Percentiles rank a stretch among this genome's conserved stretches.
Conservation (phyloP, 2,888 invertebrate species). For the Electrophaes corylata region DNA sequence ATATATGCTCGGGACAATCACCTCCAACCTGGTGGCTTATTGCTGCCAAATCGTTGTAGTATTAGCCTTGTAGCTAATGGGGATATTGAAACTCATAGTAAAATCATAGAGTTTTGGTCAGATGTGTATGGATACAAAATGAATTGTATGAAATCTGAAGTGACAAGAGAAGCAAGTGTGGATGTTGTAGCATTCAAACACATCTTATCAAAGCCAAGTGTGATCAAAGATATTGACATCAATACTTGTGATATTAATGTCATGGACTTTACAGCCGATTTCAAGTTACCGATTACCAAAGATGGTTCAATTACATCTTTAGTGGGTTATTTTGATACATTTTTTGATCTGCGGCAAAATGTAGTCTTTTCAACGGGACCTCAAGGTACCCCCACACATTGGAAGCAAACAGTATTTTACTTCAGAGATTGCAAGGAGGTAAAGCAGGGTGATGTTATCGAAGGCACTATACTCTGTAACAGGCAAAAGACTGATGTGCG, state of each 20-base stretch:
- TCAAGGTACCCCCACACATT: slow-evolving; percentile 90
- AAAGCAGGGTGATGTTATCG: slow-evolving; percentile 85
- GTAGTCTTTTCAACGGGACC: slow-evolving; percentile 93
- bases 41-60: slow-evolving; percentile 93
- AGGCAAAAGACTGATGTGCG: slow-evolving; percentile 90
- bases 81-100: slow-evolving; percentile 89
- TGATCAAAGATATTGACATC: slow-evolving; percentile 90
- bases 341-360: slow-evolving; percentile 88
- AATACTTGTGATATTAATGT: slow-evolving; percentile 88
- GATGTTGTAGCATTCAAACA: slow-evolving; percentile 80
- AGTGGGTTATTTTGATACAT: slow-evolving; percentile 96
- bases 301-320: slow-evolving; percentile 90
- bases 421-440: slow-evolving; percentile 89
- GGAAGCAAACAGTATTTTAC: slow-evolving; percentile 97
- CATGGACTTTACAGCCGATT: slow-evolving; percentile 89
- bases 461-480: slow-evolving; percentile 89
- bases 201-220: slow-evolving; percentile 87
- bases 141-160: slow-evolving; percentile 94
- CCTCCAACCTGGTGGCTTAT: slow-evolving; percentile 89
- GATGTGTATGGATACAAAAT: slow-evolving; percentile 97
- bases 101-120: slow-evolving; percentile 93
- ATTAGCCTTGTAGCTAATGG: slow-evolving; percentile 92
- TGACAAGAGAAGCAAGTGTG: slow-evolving; percentile 88
- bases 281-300: slow-evolving; percentile 86
- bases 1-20: slow-evolving; percentile 94